Base-by-base conservation (phyloP, 2,797 vertebrate genomes). In the Eupleurogrammus muticus region DNA sequence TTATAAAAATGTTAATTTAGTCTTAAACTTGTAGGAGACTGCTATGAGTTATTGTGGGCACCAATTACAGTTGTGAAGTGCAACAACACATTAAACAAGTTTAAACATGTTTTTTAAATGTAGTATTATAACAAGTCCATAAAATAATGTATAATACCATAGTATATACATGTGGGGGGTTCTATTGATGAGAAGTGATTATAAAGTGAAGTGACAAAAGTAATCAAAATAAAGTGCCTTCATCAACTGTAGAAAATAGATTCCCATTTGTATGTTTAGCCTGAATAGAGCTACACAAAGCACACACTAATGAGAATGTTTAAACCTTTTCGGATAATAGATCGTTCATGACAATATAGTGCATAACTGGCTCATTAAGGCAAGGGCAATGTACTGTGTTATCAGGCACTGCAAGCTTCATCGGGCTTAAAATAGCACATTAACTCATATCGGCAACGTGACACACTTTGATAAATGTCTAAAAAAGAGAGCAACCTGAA, bases 401-500 rank as follows among this genome's bases (percentile, higher is more conserved):
- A 89, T 85, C 77, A 84, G 75, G 38, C 61, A 36, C 62, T 35
- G 68, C 69, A 42, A 82, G 77, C 81, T 58, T 85, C 80, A 81
- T 89, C 73, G 75, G 75, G 68, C 73, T 79, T 79, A 76, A 81
- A 91, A 90, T 85, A 90, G 75, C 75, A 84, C 74, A 78, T 88
- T 81, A 85, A 72, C 77, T 78, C 66, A 50, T 76, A 50, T 76
- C 80, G 73, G 73, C 63, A 44, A 58, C 75, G 79, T 70, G 81
- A 79, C 77, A 63, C 63, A 9, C 66, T 47, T 35, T 82, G 84
- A 90, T 77, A 54, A 80, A 88, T 84, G 68, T 70, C 63, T 50
- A n/a, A 73, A 74, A 58, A 51, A n/a, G 58, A 54, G 46, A 70
- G 42, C 12, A 4, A 70, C 3, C 70, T 2, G 38, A 70, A 73